Base-by-base conservation (phyloP, 2,113 vertebrate genomes). In the Oncorhynchus masou region DNA sequence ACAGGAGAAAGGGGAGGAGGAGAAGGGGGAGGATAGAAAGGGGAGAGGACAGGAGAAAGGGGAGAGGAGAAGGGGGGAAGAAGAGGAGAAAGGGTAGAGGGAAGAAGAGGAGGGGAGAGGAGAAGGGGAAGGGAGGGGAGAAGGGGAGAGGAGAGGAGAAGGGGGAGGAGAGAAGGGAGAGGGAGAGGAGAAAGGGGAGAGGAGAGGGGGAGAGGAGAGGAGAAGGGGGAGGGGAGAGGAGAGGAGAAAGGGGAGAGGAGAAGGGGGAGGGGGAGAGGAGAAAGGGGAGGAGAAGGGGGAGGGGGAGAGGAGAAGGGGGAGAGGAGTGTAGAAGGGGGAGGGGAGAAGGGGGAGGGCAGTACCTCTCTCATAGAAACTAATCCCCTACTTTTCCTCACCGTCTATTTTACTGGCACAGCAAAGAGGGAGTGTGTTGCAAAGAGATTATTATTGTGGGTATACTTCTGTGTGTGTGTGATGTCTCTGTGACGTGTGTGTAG, bases 321-420 rank as follows among this genome's bases (percentile, higher is more conserved):
- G 74, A 79, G 59, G 73, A 65, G 22, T 1, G 64, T 4, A 16
- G 13, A 1, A 20, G 64, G 64, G 24, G 13, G 73, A 65, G 22
- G 4, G 64, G 13, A 16, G 13, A 1, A 20, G 64, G 64, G 24
- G 13, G 20, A 64, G 60, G 24, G 19, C 80, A 76, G 79, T 79
- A 70, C 79, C 84, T 88, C 78, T 80, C 78, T 80, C 80, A 88
- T 83, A 79, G 24, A 66, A 77, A 84, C 87, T 89, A 88, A 89
- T 83, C 74, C 75, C 20, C 65, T 64, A 83, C 84, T 81, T 77
- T 31, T 34, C 60, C 68, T 29, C 34, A 39, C 34, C 34, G 6
- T 83, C 78, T 81, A 81, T 84, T 77, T 86, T 82, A 68, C 59
- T 80, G 74, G 77, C 71, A 45, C 39, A 45, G 76, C 74, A 57